A percentile compares a stretch with the other conserved stretches of the same genome.
These are phyloP conservation scores for Caloenas nicobarica DNA, from an alignment of 2,113 vertebrate species.

Conservation along the genomic window DNA sequence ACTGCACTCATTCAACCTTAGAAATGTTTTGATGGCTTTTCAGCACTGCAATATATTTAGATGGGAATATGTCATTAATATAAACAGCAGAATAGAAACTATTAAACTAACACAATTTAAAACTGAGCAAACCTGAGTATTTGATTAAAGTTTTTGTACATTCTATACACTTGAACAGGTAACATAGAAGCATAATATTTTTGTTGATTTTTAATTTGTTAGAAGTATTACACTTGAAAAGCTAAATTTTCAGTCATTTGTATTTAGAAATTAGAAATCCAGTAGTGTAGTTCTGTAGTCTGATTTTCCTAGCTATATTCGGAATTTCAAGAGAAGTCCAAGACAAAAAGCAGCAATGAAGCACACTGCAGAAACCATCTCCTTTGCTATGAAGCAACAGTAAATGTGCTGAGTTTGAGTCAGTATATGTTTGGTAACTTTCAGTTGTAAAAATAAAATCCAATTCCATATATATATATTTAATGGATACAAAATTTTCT, in stretches of 20 bases:
- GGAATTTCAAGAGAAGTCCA: slow-evolving; percentile 35
- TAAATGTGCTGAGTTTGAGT: slow-evolving; percentile 2
- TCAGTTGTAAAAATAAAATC: slow-evolving; percentile 30
- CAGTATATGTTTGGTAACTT: slow-evolving; percentile 34
- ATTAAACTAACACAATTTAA: slow-evolving; percentile 98
- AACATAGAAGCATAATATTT: slow-evolving; percentile 76
- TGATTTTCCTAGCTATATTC: slow-evolving; percentile 28
- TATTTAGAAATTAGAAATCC: slow-evolving; percentile 70
- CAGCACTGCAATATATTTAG: slow-evolving; percentile 89
- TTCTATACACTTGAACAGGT: slow-evolving; percentile 87
- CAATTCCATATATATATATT: slow-evolving; percentile 44
- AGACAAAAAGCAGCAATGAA: slow-evolving; percentile 39
- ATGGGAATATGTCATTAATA: slow-evolving; percentile 96
- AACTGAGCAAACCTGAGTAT: slow-evolving; percentile 95
- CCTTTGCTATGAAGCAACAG: neutral
- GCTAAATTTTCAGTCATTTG: slow-evolving; percentile 70
- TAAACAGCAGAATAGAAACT: slow-evolving; percentile 95
- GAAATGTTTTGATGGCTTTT: slow-evolving; percentile 94
- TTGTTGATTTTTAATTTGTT: slow-evolving; percentile 83
- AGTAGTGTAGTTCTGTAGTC: slow-evolving; percentile 12
- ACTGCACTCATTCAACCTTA: slow-evolving; percentile 96
- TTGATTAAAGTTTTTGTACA: slow-evolving; percentile 98
- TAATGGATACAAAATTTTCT: slow-evolving; percentile 58
- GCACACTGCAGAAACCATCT: neutral
- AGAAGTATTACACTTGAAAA: slow-evolving; percentile 70